Evolutionary conservation across 1,140 invertebrate genomes (phyloP), one percentile per base, ranked within the genome.

Genomic region (Potamilus streckersoni): DNA sequence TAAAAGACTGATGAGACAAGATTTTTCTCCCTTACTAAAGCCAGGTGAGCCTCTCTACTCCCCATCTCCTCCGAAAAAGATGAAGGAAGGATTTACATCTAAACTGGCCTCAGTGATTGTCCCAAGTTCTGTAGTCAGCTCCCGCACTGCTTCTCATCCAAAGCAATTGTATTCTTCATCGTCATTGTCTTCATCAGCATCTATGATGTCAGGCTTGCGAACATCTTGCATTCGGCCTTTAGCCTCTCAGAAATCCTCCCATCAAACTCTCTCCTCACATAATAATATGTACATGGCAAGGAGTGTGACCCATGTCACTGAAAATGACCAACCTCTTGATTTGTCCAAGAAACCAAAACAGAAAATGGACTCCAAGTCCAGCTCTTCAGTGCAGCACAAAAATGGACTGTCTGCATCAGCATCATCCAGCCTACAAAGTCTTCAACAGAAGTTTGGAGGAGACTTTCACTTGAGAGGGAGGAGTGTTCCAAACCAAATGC

Each of bases 381-480:
- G 38, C 38, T 49, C 38, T 49, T 49, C 38, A 11, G 11, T 49
- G 38, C 38, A 49, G 38, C 38, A 49, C 38, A 49, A 49, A 49
- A 49, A 49, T 49, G 38, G 38, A 49, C 38, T 49, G 38, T 49
- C 38, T 49, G 38, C 6, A 49, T 49, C 38, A 49, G 38, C 78
- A 38, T 79, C 78, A 70, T 72, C 85, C 59, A 87, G 86, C 77
- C 76, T 88, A 56, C 80, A 88, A 76, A 88, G 85, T 81, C 79
- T 88, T 16, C 86, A 88, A 73, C 79, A 83, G 57, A 75, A 82
- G 23, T 88, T 88, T 78, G 86, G 86, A 19, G 86, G 86, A 19
- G 82, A 86, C 64, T 82, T 82, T 68, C 83, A 83, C 60, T 69
- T 86, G 11, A 78, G 82, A 20, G 69, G 79, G 13, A 74, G 82